Percentiles rank a stretch among this genome's conserved stretches.
Evolutionary conservation across 1,140 invertebrate species (phyloP).

Genomic region (Spodoptera litura): DNA sequence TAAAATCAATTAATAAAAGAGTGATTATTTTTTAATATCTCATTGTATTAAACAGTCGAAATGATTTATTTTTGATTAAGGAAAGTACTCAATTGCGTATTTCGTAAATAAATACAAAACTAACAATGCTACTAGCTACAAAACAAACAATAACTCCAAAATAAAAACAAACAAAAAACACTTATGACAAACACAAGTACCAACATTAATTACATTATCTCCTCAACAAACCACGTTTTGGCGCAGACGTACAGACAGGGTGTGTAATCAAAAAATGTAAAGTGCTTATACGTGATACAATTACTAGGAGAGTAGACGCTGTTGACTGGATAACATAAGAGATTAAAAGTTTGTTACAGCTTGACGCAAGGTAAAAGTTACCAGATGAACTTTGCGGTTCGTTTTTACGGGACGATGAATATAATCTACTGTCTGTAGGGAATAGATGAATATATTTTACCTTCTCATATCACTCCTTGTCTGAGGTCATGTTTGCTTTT

Average conservation of each 20-base stretch:
- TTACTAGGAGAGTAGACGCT: slow-evolving; percentile 41
- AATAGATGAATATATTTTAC: slow-evolving; percentile 2
- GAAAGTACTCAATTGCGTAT: too few relatives aligned
- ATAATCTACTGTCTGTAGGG: slow-evolving; percentile 7
- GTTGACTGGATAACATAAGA: slow-evolving; percentile 51
- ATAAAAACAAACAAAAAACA: neutral
- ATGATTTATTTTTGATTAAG: too few relatives aligned
- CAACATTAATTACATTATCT: slow-evolving; percentile 38
- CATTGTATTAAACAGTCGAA: too few relatives aligned
- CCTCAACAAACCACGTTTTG: slow-evolving; percentile 15
- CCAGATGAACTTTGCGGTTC: slow-evolving; percentile 25
- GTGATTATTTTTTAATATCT: too few relatives aligned
- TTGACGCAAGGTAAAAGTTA: slow-evolving; percentile 39
- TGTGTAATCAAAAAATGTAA: slow-evolving; percentile 47
- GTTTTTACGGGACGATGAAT: slow-evolving; percentile 25
- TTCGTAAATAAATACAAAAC: too few relatives aligned
- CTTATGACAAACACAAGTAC: neutral
- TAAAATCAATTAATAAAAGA: too few relatives aligned
- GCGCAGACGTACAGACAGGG: slow-evolving; percentile 37
- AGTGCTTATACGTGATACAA: slow-evolving; percentile 56
- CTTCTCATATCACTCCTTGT: neutral
- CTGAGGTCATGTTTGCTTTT: too few relatives aligned
- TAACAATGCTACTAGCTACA: too few relatives aligned
- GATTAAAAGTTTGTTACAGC: slow-evolving; percentile 52
- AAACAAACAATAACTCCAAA: neutral